Evolutionary conservation across 2,797 vertebrate genomes (phyloP), one percentile per base, ranked within the genome.

Genomic region (Pogonophryne albipinna): DNA sequence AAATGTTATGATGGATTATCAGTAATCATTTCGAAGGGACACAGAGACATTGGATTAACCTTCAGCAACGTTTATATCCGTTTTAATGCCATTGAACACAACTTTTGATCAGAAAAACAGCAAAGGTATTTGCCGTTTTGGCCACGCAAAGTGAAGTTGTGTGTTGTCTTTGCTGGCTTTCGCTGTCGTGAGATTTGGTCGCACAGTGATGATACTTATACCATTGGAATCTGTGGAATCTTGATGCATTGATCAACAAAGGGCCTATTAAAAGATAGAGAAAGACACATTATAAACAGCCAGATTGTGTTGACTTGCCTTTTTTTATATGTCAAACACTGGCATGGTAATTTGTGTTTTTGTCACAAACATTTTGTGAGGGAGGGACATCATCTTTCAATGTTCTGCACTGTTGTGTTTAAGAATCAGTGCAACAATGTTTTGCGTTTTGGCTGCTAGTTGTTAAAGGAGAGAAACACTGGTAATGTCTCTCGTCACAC

Each of bases 401-500:
- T 71, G 42, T 16, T 46, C 53, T 16, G 6, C 10, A 6, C 23
- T 23, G 11, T 47, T 59, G 56, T 19, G 27, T 51, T 62, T 49
- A 9, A 42, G 0, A 58, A 47, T 72, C 4, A 56, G 38, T 53
- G 34, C 16, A n/a, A 44, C 23, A 4, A 10, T 12, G 19, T 53
- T 10, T 51, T 62, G 53, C 6, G 7, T 27, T n/a, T 9, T 3
- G 19, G 11, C 52, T 52, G 14, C n/a, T 57, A 3, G 16, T 19
- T 57, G 27, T 58, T 52, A 50, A 67, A 53, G 16, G 6, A 52
- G 2, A 44, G 20, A 52, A 53, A 66, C 60, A 72, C 50, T 61
- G 44, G 9, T 13, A 65, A 34, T 3, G 34, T 16, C 59, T 66
- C 27, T 66, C 60, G 17, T 79, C 52, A 47, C 63, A 61, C 62